These are phyloP conservation scores for Parazoanthus atlanticus DNA, from an alignment of 92 coral and sea anemone species.

Conservation along the genomic window DNA sequence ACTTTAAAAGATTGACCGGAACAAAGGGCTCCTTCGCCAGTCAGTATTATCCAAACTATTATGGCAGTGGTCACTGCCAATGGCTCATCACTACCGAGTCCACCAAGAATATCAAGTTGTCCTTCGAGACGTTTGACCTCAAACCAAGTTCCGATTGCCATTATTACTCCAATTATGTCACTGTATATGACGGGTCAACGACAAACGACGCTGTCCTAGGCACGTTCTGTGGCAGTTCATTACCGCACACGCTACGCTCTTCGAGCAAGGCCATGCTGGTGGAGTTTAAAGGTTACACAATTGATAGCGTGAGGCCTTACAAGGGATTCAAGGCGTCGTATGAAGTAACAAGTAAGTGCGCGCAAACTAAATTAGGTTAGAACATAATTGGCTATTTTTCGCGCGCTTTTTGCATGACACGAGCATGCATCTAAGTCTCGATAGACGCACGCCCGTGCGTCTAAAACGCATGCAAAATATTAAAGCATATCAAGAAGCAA, in stretches of 20 bases:
- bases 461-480: no score
- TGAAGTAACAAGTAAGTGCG: constrained; percentile 8
- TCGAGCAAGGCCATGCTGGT: constrained; percentile 10
- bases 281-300: constrained; percentile 17
- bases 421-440: no score
- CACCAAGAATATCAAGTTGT: not conserved
- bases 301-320: constrained; percentile 22
- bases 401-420: not conserved
- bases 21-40: constrained; percentile 4
- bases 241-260: not conserved
- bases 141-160: constrained; percentile 12
- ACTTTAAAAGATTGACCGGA: not conserved
- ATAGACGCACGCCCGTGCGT: no score
- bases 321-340: constrained; percentile 22
- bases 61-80: constrained; percentile 10
- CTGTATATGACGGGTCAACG: constrained; percentile 17
- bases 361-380: not conserved
- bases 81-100: constrained; percentile 15
- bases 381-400: not conserved
- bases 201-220: not conserved
- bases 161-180: constrained; percentile 2
- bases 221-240: constrained; percentile 15
- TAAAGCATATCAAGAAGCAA: no score
- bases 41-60: constrained; percentile 31
- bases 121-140: constrained; percentile 15